phyloP scores from a whole-genome alignment of 1,140 invertebrate species.

The Caenorhabditis brenneri region DNA sequence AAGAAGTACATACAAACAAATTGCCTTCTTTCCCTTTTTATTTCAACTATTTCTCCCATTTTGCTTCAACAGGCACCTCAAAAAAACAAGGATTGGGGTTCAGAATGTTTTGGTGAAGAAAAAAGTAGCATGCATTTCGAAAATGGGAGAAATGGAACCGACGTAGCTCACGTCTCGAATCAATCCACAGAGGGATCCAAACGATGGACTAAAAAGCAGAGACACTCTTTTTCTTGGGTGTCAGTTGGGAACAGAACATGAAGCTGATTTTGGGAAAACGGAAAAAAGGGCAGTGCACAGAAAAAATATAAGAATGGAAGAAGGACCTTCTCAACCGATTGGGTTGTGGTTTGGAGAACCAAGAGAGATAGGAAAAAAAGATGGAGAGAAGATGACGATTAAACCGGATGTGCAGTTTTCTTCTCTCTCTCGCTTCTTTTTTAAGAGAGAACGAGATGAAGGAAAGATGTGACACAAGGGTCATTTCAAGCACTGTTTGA shows the following conservation, averaged over 20 bases:
- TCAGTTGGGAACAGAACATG: slow-evolving; percentile 1
- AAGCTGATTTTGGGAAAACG: not conserved
- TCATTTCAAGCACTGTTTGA: slow-evolving; percentile 23
- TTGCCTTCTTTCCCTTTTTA: not conserved
- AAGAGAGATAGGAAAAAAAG: slow-evolving; percentile 3
- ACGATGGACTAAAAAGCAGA: not conserved
- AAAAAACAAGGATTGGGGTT: not conserved
- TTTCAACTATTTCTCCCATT: not conserved
- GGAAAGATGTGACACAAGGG: not conserved
- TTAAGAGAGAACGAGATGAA: not conserved
- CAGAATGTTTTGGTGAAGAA: no score
- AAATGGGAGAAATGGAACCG: not conserved
- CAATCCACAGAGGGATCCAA: not conserved
- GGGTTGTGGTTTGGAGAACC: not conserved
- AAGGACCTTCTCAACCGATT: slow-evolving; percentile 11
- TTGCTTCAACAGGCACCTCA: no score
- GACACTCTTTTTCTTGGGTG: not conserved
- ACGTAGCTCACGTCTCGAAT: not conserved
- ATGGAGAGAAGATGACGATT: slow-evolving; percentile 17
- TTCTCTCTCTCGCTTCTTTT: not conserved
- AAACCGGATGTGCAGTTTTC: slow-evolving; percentile 38
- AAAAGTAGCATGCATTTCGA: not conserved
- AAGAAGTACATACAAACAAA: not conserved
- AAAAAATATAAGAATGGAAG: not conserved
- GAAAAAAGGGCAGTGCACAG: not conserved